Conservation (phyloP, 2,113 vertebrate genomes). For the Phyllostomus discolor region DNA sequence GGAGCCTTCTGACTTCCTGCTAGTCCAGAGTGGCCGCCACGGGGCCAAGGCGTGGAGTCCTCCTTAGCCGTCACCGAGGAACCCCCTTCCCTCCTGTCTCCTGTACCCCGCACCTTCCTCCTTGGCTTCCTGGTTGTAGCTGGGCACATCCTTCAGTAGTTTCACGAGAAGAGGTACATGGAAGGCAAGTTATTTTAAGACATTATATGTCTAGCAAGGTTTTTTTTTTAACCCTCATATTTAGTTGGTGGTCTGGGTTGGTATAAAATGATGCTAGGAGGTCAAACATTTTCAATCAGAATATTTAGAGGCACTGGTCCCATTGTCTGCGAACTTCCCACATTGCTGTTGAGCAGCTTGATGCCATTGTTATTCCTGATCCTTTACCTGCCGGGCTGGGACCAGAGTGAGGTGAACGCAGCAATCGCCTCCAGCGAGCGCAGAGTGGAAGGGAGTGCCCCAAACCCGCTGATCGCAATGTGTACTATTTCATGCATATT, state of each 20-base stretch:
- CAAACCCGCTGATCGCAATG: too few species aligned
- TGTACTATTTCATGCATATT: not conserved
- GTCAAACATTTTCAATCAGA: not conserved
- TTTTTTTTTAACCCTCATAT: not conserved
- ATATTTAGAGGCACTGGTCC: not conserved
- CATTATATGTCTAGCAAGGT: not conserved
- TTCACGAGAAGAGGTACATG: not conserved
- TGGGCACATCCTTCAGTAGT: not conserved
- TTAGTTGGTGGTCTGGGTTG: not conserved
- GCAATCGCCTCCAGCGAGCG: fast-evolving
- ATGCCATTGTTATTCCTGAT: not conserved
- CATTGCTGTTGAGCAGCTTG: not conserved
- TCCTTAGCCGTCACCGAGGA: not conserved
- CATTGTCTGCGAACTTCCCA: not conserved
- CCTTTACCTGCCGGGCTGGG: not conserved
- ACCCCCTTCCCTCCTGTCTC: not conserved
- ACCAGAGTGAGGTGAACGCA: too few species aligned
- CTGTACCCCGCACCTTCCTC: not conserved
- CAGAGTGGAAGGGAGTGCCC: not conserved
- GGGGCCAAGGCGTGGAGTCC: not conserved
- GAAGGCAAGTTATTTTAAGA: not conserved
- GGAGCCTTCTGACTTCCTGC: not conserved
- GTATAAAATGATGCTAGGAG: not conserved
- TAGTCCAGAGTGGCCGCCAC: not conserved
- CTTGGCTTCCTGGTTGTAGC: not conserved